Evolutionary conservation across 2,113 vertebrate species (phyloP).

Genomic region (Pipa parva): DNA sequence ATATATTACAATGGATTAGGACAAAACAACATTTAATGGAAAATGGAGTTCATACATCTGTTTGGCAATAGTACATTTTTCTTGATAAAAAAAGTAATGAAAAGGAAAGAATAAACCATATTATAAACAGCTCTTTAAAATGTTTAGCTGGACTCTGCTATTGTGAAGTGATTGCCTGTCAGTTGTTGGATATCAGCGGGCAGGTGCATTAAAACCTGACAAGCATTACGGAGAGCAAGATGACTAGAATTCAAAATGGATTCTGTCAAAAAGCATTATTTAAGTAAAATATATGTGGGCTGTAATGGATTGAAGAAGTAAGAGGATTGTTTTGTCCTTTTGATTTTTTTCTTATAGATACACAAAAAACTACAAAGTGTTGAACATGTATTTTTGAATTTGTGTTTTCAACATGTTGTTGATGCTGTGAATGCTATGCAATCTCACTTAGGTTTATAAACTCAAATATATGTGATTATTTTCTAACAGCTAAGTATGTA

Average conservation of each 20-base stretch:
- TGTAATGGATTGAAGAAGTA: not conserved
- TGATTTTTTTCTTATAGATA: no score
- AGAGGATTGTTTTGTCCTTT: no score
- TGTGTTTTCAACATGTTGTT: no score
- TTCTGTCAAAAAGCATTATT: constrained; percentile 1
- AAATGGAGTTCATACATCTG: not conserved
- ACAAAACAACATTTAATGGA: not conserved
- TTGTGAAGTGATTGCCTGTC: constrained; percentile 15
- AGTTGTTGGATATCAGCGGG: constrained; percentile 3
- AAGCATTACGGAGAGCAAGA: not conserved
- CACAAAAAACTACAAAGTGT: no score
- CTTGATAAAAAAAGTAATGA: not conserved
- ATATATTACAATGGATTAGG: constrained; percentile 3
- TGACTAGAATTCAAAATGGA: constrained; percentile 1
- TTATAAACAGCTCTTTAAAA: constrained; percentile 2
- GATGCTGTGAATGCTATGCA: no score
- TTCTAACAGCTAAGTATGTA: no score
- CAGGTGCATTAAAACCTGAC: constrained; percentile 11
- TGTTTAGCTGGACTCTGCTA: constrained; percentile 11
- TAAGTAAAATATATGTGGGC: constrained; percentile 4
- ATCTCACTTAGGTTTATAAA: no score
- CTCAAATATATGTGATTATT: no score
- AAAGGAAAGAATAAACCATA: not conserved
- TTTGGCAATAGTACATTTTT: not conserved
- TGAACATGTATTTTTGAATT: no score